Conservation (phyloP, 2,888 invertebrate genomes). For the Eilema caniola region DNA sequence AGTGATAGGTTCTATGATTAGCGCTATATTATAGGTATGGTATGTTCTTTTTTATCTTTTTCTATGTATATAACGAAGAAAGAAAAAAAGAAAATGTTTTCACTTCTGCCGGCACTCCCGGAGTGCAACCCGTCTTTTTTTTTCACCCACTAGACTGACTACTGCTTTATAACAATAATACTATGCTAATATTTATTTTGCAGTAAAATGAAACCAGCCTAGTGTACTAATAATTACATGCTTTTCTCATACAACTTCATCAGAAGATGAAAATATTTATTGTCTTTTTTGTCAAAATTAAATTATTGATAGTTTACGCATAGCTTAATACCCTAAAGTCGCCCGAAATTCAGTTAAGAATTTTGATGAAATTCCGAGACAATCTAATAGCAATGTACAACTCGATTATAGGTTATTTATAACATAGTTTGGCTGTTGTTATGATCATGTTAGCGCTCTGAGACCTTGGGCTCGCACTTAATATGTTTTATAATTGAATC, state of each 20-base stretch:
- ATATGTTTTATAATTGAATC: conserved; percentile 42
- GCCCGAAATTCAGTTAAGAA: background rate
- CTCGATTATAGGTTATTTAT: conserved; percentile 28
- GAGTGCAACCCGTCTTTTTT: no score
- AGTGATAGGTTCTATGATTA: no score
- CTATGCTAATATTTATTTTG: no score
- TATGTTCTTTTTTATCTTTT: no score
- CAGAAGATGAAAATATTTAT: background rate
- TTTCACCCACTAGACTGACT: no score
- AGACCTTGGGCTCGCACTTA: conserved; percentile 23
- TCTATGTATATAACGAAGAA: no score
- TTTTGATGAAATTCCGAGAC: conserved; percentile 15
- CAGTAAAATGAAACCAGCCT: background rate
- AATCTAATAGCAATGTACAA: conserved; percentile 26
- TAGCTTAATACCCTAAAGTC: background rate
- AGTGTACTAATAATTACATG: no score
- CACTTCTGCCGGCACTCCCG: no score
- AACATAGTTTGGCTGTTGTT: conserved; percentile 23
- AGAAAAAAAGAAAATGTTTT: no score
- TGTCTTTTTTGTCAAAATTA: background rate
- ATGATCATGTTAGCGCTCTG: conserved; percentile 38
- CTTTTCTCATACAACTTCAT: no score
- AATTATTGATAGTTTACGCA: conserved; percentile 4
- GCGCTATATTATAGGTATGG: no score
- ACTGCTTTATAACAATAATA: no score